These are phyloP conservation scores for Cotesia congregata DNA, from an alignment of 2,888 invertebrate genomes.

Conservation along the genomic window DNA sequence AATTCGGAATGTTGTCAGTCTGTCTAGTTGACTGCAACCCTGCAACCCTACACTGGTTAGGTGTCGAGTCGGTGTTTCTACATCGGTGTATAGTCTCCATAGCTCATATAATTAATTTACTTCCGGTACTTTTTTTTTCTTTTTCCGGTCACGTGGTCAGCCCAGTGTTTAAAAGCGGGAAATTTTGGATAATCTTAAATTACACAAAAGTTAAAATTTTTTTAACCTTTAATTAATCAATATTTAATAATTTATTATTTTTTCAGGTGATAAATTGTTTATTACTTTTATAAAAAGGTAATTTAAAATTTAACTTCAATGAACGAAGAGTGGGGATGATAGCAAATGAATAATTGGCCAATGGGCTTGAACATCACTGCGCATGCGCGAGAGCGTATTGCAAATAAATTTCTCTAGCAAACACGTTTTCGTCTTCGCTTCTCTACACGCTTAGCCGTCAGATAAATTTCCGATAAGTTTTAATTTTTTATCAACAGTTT, in stretches of 20 bases:
- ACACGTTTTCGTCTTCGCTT: slow-evolving; percentile 29
- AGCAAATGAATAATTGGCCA: background rate
- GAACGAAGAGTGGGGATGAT: background rate
- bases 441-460: slow-evolving; percentile 22
- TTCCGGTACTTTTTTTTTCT: background rate
- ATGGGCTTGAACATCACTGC: background rate
- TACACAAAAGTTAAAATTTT: background rate
- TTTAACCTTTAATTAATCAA: background rate
- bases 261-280: too few relatives aligned
- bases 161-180: background rate
- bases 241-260: too few relatives aligned
- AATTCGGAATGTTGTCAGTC: too few relatives aligned
- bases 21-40: too few relatives aligned
- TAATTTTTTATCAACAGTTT: background rate
- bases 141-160: background rate
- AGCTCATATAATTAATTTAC: background rate
- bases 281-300: background rate
- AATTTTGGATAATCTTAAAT: background rate
- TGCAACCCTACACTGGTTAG: too few relatives aligned
- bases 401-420: slow-evolving; percentile 21
- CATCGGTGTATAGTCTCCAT: too few relatives aligned
- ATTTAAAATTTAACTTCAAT: background rate
- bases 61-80: too few relatives aligned
- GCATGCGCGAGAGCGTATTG: background rate
- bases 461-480: background rate